Conservation (phyloP, 2,888 invertebrate species). For the Dicranocentrus wangi region DNA sequence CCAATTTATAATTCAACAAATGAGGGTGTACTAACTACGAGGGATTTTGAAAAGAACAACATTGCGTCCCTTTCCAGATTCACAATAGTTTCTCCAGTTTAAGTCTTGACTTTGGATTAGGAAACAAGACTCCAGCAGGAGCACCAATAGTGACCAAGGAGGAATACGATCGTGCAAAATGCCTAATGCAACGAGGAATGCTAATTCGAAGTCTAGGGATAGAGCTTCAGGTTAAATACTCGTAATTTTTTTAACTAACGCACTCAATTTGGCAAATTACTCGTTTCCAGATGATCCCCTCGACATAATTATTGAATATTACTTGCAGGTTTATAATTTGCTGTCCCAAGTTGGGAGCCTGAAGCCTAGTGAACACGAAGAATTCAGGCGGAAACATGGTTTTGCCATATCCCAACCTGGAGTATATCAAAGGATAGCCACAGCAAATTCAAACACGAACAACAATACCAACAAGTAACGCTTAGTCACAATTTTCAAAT, state of each 20-base stretch:
- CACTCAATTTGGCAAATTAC: too few species aligned
- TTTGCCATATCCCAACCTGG: slow-evolving; percentile 51
- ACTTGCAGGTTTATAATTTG: slow-evolving; percentile 65
- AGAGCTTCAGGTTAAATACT: slow-evolving; percentile 79
- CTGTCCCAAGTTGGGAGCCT: slow-evolving; percentile 68
- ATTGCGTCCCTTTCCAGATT: slow-evolving; percentile 1
- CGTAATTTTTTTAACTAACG: slow-evolving; percentile 16
- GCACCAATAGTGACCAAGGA: slow-evolving; percentile 79
- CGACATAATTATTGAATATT: not conserved
- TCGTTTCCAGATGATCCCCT: too few species aligned
- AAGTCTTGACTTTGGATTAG: slow-evolving; percentile 53
- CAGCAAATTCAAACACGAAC: slow-evolving; percentile 12
- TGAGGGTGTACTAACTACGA: too few species aligned
- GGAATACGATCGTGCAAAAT: slow-evolving; percentile 82
- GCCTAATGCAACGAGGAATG: slow-evolving; percentile 82
- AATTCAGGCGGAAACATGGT: slow-evolving; percentile 69
- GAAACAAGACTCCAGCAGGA: slow-evolving; percentile 52
- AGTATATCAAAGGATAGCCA: slow-evolving; percentile 42
- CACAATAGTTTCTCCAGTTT: slow-evolving; percentile 53
- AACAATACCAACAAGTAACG: not conserved
- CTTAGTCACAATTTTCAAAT: not conserved
- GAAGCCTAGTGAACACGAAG: slow-evolving; percentile 70
- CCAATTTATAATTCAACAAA: not conserved
- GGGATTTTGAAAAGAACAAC: too few species aligned
- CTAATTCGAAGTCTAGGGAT: slow-evolving; percentile 83